Conservation (phyloP, 2,888 invertebrate genomes). For the Agrypnus murinus region DNA sequence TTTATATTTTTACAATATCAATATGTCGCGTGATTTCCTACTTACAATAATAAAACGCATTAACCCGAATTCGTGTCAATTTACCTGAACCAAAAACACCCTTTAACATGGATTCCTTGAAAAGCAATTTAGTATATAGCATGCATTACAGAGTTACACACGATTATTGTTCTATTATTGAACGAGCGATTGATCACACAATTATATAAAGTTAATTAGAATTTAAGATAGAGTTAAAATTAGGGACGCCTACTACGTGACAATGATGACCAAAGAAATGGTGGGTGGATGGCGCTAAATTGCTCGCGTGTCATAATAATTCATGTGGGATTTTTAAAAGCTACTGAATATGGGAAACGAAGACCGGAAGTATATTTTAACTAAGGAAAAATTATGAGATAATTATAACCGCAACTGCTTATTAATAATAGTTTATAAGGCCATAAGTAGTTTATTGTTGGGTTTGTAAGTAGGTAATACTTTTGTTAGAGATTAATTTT, state of each 20-base stretch:
- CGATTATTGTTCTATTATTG: too few species aligned
- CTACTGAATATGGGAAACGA: not conserved
- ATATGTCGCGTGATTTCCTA: too few species aligned
- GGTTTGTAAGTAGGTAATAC: too few species aligned
- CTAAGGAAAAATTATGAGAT: not conserved
- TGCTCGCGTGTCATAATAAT: not conserved
- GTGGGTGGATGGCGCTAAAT: slow-evolving; percentile 24
- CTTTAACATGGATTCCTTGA: not conserved
- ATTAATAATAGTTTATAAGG: slow-evolving; percentile 7
- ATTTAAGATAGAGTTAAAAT: slow-evolving; percentile 19
- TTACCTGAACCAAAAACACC: not conserved
- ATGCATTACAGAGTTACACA: too few species aligned
- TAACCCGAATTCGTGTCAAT: slow-evolving; percentile 13
- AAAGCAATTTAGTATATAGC: not conserved
- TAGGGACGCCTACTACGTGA: slow-evolving; percentile 15
- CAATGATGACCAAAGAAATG: not conserved
- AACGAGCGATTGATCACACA: too few species aligned
- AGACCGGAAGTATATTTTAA: not conserved
- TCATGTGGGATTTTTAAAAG: not conserved
- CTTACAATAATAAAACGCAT: not conserved
- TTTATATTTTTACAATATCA: too few species aligned
- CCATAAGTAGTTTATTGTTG: too few species aligned
- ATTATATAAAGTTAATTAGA: not conserved
- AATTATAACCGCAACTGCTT: not conserved
- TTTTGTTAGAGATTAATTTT: too few species aligned